Conservation (phyloP, 2,888 invertebrate species). For the Seira sanloemensis region DNA sequence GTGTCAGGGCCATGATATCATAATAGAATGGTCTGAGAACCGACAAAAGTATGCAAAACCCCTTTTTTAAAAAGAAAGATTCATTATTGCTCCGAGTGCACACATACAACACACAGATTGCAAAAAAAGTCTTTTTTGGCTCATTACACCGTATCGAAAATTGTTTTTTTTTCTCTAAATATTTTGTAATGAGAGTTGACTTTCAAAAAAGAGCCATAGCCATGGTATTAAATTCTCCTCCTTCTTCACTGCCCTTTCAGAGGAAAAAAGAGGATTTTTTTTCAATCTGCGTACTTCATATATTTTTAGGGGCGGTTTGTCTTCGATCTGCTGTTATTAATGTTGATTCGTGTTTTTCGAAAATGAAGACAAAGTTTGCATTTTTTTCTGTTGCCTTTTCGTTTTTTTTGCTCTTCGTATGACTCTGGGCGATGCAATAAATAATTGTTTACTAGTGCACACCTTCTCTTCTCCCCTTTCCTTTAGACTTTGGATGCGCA, state of each 20-base stretch:
- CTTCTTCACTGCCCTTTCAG: neutral
- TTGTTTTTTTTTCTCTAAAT: constrained; percentile 8
- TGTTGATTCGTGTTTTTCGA: constrained; percentile 52
- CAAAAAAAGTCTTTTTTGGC: constrained; percentile 1
- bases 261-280: neutral
- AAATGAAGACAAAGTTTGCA: constrained; percentile 27
- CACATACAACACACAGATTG: neutral
- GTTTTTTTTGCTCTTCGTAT: too few relatives aligned
- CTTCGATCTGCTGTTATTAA: constrained; percentile 52
- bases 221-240: too few relatives aligned
- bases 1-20: constrained; percentile 33
- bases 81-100: neutral
- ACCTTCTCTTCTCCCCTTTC: constrained; percentile 55
- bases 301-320: constrained; percentile 66
- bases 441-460: constrained; percentile 66
- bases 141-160: constrained; percentile 17
- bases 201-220: constrained; percentile 3
- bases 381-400: too few relatives aligned
- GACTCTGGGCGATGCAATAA: constrained; percentile 66
- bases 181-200: constrained; percentile 5
- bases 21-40: constrained; percentile 12
- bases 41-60: constrained; percentile 17
- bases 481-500: neutral
- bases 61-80: too few relatives aligned
- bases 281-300: constrained; percentile 28